Evolutionary conservation across 92 coral and sea anemone species (phyloP).

Genomic region (Metridium senile): DNA sequence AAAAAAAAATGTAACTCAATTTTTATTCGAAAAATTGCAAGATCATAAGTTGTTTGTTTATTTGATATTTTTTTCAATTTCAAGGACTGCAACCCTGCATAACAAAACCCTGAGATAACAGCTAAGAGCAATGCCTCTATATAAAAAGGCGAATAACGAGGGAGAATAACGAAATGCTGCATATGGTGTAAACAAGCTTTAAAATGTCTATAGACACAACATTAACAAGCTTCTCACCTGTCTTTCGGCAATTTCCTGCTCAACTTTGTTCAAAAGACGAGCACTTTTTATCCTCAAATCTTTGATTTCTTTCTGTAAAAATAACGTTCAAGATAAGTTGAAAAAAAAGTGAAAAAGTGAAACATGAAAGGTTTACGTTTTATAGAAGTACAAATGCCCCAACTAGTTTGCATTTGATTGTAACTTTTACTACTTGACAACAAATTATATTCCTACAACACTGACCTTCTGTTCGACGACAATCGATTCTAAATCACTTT

Average conservation of each 20-base stretch:
- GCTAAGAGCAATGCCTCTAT: too few species aligned
- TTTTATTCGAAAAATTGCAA: neutral
- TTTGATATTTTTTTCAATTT: too few species aligned
- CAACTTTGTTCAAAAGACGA: slow-evolving; percentile 75
- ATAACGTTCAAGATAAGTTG: neutral
- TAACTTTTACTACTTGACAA: too few species aligned
- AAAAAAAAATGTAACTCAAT: neutral
- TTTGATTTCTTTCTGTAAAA: slow-evolving; percentile 68
- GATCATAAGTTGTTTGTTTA: neutral
- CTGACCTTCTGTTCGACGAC: slow-evolving; percentile 61
- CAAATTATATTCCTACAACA: neutral
- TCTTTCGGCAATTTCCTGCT: slow-evolving; percentile 77
- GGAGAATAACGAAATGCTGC: too few species aligned
- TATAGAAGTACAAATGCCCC: too few species aligned
- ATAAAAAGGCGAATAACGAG: too few species aligned
- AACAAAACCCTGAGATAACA: too few species aligned
- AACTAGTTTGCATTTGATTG: too few species aligned
- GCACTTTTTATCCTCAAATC: slow-evolving; percentile 75
- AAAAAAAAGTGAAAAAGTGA: too few species aligned
- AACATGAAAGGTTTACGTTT: too few species aligned
- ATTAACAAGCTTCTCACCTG: slow-evolving; percentile 43
- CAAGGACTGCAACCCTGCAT: too few species aligned
- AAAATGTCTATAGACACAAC: neutral
- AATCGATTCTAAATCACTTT: slow-evolving; percentile 47
- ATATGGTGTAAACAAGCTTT: neutral